Percentiles rank a stretch among this genome's conserved stretches.
Conservation (phyloP, 2,113 vertebrate species). For the Gavia stellata region DNA sequence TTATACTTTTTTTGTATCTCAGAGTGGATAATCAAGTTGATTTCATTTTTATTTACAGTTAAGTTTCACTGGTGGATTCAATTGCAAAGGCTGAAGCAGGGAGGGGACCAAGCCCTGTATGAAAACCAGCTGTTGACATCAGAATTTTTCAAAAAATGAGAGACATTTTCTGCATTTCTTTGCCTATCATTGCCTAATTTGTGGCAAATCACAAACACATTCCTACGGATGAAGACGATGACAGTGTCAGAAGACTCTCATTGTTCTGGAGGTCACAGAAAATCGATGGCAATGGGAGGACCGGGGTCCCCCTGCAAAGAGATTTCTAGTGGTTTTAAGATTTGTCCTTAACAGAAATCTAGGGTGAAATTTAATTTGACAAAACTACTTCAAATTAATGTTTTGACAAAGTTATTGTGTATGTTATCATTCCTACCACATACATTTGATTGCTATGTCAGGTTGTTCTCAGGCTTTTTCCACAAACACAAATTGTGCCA, state of each 20-base stretch:
- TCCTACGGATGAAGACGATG: background rate
- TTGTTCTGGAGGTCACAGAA: background rate
- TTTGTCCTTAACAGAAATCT: background rate
- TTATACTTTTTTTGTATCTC: background rate
- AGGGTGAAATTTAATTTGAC: background rate
- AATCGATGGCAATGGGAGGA: background rate
- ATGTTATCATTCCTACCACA: background rate
- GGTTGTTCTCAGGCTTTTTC: background rate
- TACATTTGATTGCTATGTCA: background rate
- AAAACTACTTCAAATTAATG: background rate
- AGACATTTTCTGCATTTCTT: background rate
- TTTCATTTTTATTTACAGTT: background rate
- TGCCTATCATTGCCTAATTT: background rate
- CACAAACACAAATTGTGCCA: background rate
- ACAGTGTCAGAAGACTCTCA: background rate
- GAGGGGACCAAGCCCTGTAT: background rate
- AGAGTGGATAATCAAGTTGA: background rate
- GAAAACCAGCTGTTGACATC: background rate
- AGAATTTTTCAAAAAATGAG: background rate
- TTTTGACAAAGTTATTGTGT: background rate
- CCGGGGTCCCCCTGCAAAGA: background rate
- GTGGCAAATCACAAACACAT: constrained; percentile 8
- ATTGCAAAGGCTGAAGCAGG: background rate
- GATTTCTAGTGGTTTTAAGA: background rate
- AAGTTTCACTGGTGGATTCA: background rate